Evolutionary conservation across 2,888 invertebrate genomes (phyloP).

Genomic region (Cataglyphis cursor): DNA sequence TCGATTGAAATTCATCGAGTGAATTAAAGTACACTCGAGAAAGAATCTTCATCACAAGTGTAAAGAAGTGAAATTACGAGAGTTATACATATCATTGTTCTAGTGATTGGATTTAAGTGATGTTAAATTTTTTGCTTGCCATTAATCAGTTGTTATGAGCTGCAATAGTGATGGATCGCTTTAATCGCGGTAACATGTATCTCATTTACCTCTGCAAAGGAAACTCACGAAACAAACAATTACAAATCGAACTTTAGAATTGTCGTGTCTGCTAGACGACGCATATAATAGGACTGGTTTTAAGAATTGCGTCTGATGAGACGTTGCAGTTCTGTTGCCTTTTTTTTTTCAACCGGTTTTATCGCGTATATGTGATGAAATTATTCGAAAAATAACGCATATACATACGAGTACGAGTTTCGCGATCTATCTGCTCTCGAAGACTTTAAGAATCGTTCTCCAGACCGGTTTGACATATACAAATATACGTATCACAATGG

Average conservation of each 20-base stretch:
- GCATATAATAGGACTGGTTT: constrained; percentile 46
- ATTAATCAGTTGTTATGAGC: background rate
- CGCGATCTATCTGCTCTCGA: constrained; percentile 32
- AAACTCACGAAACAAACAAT: constrained; percentile 30
- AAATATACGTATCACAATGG: constrained; percentile 50
- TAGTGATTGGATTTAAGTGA: background rate
- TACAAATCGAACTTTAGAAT: constrained; percentile 38
- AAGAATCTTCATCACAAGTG: background rate
- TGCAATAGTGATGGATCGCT: background rate
- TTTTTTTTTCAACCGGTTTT: constrained; percentile 44
- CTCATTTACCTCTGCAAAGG: background rate
- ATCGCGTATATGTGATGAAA: constrained; percentile 17
- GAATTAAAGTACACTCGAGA: background rate
- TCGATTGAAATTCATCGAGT: constrained; percentile 1
- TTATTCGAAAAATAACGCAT: constrained; percentile 47
- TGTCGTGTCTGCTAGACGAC: constrained; percentile 8
- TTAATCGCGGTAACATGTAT: background rate
- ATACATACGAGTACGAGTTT: background rate
- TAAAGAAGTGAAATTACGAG: background rate
- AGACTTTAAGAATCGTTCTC: constrained; percentile 28
- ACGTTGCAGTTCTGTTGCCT: constrained; percentile 17
- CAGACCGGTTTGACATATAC: constrained; percentile 58
- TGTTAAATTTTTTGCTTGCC: background rate
- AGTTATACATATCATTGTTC: constrained; percentile 13
- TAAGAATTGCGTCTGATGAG: constrained; percentile 49